Base-by-base conservation (phyloP, 2,113 vertebrate genomes). In the Macquaria ambigua region DNA sequence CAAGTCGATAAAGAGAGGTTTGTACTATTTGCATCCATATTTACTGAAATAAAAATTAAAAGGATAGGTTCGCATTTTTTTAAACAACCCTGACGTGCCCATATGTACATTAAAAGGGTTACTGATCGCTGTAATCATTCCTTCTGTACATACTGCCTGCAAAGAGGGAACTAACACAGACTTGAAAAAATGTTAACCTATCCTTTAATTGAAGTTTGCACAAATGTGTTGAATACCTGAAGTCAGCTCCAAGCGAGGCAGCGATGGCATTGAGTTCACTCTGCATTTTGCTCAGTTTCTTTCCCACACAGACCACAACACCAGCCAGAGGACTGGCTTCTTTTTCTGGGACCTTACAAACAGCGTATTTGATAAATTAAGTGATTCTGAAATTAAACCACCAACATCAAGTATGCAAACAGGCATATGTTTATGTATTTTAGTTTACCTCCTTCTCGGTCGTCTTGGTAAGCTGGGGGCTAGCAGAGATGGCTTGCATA, bases 181-280 rank as follows among this genome's bases (percentile, higher is more conserved):
- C 59, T 62, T 50, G 21, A 23, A 39, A 15, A 39, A 21, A 52
- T 70, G 31, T 25, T 2, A n/a, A 55, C 3, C 16, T 12, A n/a
- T 58, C 25, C 20, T 61, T 21, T 8, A 25, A 25, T 1, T 52
- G 1, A 55, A 20, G n/a, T 82, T 56, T 56, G 2, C 3, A 73
- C 53, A 34, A 46, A 37, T 4, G 3, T 5, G 53, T 55, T 11
- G 2, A 50, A 63, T 95, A 99, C 98, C 98, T 99, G 96, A 97
- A 99, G 72, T 99, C 98, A 52, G 97, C 98, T 68, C 98, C 98
- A 5, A 99, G 96, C 1, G 97, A 99, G 70, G 97, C 96, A 73
- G 98, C 98, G 3, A 97, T 78, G 52, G 96, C 96, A 18, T 98
- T 98, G 25, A 99, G 94, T 55, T 99, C 97, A 76, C 96, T 94